phyloP scores from a whole-genome alignment of 2,113 vertebrate genomes.

The Rhegmatorhina hoffmannsi region DNA sequence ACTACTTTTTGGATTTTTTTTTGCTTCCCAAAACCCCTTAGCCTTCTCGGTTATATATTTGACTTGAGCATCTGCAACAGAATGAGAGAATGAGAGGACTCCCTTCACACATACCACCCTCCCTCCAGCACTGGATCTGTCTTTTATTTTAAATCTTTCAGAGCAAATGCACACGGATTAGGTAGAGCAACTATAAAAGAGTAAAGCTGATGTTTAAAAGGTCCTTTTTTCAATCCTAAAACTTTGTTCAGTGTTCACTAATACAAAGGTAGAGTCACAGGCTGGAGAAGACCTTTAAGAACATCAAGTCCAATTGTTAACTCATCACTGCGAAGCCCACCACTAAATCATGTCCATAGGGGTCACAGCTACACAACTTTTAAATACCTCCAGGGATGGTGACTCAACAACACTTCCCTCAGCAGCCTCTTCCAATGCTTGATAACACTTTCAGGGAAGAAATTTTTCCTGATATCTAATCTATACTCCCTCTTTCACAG shows the following conservation, averaged over 20 bases:
- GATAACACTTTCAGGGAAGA: background rate
- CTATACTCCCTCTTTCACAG: fast-evolving
- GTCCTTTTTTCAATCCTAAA: background rate
- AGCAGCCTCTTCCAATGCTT: background rate
- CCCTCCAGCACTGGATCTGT: background rate
- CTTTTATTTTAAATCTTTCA: background rate
- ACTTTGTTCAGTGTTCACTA: background rate
- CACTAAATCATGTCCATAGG: background rate
- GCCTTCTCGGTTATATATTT: background rate
- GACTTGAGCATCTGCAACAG: background rate
- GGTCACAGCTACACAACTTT: background rate
- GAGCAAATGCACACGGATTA: background rate
- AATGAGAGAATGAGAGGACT: background rate
- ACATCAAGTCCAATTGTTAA: background rate
- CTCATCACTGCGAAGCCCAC: background rate
- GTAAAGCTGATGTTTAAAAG: background rate
- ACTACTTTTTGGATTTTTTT: background rate
- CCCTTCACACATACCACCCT: background rate
- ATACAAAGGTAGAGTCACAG: background rate
- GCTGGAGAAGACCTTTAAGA: background rate
- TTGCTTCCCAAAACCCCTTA: background rate
- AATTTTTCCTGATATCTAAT: background rate
- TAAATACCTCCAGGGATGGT: background rate
- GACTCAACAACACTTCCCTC: background rate
- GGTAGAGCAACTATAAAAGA: background rate